Percentiles rank a stretch among this genome's conserved stretches.
These are phyloP conservation scores for Bombus confusus DNA, from an alignment of 1,140 invertebrate species.

Conservation along the genomic window DNA sequence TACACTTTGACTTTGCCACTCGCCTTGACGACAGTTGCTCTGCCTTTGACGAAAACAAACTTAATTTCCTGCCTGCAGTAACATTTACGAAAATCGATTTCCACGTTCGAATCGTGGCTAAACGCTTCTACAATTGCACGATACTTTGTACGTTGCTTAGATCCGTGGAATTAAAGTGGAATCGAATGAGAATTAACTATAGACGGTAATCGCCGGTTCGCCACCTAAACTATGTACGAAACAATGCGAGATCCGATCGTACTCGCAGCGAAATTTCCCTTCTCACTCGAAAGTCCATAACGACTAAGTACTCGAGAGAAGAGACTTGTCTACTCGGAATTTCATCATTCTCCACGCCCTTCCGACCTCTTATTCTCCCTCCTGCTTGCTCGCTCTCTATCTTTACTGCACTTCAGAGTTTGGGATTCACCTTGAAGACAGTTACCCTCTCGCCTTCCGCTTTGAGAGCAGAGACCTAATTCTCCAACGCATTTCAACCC, in stretches of 20 bases:
- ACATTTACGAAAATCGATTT: constrained; percentile 19
- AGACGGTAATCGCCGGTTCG: not conserved
- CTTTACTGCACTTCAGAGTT: constrained; percentile 43
- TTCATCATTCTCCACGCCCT: constrained; percentile 49
- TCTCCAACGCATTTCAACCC: constrained; percentile 36
- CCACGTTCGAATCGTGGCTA: not conserved
- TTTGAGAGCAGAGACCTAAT: constrained; percentile 46
- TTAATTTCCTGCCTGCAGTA: constrained; percentile 20
- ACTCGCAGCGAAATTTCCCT: constrained; percentile 27
- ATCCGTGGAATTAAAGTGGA: not conserved
- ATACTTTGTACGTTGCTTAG: not conserved
- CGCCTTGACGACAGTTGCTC: constrained; percentile 10
- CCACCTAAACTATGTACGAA: constrained; percentile 30
- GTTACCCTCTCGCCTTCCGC: constrained; percentile 50
- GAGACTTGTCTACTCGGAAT: constrained; percentile 54
- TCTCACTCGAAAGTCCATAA: constrained; percentile 37
- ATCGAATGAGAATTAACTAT: not conserved
- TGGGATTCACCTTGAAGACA: constrained; percentile 51
- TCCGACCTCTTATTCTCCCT: constrained; percentile 5
- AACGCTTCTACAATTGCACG: not conserved
- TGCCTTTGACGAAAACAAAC: constrained; percentile 34
- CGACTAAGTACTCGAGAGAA: constrained; percentile 45
- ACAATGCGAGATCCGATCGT: constrained; percentile 26
- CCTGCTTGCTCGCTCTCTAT: not conserved
- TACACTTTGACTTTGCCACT: constrained; percentile 10